These are phyloP conservation scores for Pelmatolapia mariae DNA, from an alignment of 2,113 vertebrate species.

Conservation along the genomic window DNA sequence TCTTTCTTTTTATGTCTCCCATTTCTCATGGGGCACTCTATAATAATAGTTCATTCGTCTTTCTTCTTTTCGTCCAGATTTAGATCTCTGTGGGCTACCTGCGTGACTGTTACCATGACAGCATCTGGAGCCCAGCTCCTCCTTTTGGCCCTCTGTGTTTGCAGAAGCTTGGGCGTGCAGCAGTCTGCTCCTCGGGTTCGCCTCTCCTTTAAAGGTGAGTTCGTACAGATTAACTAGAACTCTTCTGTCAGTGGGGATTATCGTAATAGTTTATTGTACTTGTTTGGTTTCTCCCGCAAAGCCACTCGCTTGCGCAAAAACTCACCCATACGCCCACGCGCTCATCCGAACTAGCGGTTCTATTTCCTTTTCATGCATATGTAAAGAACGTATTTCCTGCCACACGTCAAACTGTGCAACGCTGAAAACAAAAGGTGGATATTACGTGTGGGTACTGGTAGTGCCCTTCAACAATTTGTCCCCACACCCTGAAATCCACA, in stretches of 20 bases:
- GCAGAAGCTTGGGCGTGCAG: slow-evolving; percentile 57
- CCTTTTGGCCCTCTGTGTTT: slow-evolving; percentile 67
- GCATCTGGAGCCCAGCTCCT: slow-evolving; percentile 60
- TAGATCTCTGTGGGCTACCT: slow-evolving; percentile 68
- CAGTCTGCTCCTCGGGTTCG: slow-evolving; percentile 70
- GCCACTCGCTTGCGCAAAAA: not conserved
- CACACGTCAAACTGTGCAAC: slow-evolving; percentile 46
- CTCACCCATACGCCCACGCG: not conserved
- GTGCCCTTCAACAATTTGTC: slow-evolving; percentile 37
- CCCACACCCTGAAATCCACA: slow-evolving; percentile 43
- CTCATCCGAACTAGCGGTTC: not conserved
- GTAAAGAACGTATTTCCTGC: slow-evolving; percentile 62
- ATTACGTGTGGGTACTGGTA: slow-evolving; percentile 44
- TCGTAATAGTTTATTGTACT: not conserved
- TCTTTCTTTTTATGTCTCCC: slow-evolving; percentile 57
- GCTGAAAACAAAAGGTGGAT: slow-evolving; percentile 76
- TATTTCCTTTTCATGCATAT: slow-evolving; percentile 55
- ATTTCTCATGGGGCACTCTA: slow-evolving; percentile 56
- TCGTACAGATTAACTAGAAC: not conserved
- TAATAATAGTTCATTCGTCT: slow-evolving; percentile 61
- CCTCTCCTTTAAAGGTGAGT: slow-evolving; percentile 77
- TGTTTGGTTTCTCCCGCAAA: not conserved
- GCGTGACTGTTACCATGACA: slow-evolving; percentile 70
- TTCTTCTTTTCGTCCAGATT: slow-evolving; percentile 58
- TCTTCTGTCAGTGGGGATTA: not conserved